Evolutionary conservation across 2,113 vertebrate genomes (phyloP).

Genomic region (Neodon shergylaensis): DNA sequence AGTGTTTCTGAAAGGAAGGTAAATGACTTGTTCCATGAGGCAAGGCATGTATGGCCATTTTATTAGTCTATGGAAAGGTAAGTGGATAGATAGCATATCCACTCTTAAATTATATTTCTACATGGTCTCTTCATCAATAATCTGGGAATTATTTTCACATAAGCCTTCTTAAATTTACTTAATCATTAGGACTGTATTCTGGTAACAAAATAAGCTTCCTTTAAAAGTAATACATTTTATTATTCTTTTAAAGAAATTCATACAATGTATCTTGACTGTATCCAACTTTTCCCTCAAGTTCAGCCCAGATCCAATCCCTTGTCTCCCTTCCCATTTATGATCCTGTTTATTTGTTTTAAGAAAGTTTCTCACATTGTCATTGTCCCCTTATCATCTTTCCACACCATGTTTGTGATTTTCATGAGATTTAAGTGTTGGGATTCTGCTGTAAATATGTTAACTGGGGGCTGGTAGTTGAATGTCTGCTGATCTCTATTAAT

Average conservation of each 20-base stretch:
- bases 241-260: neutral
- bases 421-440: neutral
- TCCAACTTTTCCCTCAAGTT: neutral
- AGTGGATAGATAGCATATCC: neutral
- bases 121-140: neutral
- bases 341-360: neutral
- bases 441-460: neutral
- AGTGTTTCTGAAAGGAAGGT: neutral
- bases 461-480: neutral
- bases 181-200: neutral
- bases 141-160: neutral
- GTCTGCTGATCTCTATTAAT: neutral
- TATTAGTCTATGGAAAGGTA: neutral
- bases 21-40: neutral
- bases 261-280: neutral
- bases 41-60: accelerated
- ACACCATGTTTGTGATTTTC: neutral
- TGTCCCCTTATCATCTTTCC: neutral
- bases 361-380: neutral
- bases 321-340: neutral
- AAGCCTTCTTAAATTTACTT: neutral
- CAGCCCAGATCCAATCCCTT: neutral
- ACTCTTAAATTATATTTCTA: neutral
- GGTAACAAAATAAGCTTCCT: neutral
- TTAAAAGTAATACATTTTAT: neutral